Base-by-base conservation (phyloP, 2,113 vertebrate genomes). In the Melierax canorus region DNA sequence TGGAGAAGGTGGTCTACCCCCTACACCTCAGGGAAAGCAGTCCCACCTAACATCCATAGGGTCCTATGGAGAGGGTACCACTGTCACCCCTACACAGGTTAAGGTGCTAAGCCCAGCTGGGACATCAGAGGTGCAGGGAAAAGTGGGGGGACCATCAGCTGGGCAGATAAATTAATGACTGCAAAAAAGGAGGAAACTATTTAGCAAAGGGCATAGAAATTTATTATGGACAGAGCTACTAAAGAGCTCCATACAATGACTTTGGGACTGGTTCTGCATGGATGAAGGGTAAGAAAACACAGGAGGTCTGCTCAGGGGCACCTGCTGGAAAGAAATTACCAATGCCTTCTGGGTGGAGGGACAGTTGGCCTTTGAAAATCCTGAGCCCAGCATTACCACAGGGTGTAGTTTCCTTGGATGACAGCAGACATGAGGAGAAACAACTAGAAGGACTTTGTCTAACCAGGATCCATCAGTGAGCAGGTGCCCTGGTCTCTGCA, bases 181-280 rank as follows among this genome's bases (percentile, higher is more conserved):
- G 51, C 15, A 48, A 63, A 58, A 36, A 43, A 84, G 10, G 18
- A 91, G 15, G 55, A 74, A 68, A 77, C 30, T 11, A 30, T 75
- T 88, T 95, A 94, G 86, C 84, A 95, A 97, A 97, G 60, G 64
- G 56, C 45, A 82, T 95, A 97, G 89, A 97, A 96, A 1, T 97
- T 97, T 95, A 97, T 85, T 97, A 84, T 79, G 72, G 62, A 22
- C 36, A 55, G 93, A 96, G 86, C 89, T 75, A 30, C 62, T 51
- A 11, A 81, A 89, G 48, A 87, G 92, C 81, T 96, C 94, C 67
- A 48, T 15, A 82, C 8, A 12, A 14, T 24, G 46, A 87, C 51
- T 92, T 16, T 66, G 41, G 56, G 46, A 29, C 26, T 43, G 60
- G 59, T 59, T 62, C 68, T 67, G 69, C 27, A 15, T 9, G 74